phyloP scores from a whole-genome alignment of 2,888 invertebrate genomes.

The Teleogryllus oceanicus region DNA sequence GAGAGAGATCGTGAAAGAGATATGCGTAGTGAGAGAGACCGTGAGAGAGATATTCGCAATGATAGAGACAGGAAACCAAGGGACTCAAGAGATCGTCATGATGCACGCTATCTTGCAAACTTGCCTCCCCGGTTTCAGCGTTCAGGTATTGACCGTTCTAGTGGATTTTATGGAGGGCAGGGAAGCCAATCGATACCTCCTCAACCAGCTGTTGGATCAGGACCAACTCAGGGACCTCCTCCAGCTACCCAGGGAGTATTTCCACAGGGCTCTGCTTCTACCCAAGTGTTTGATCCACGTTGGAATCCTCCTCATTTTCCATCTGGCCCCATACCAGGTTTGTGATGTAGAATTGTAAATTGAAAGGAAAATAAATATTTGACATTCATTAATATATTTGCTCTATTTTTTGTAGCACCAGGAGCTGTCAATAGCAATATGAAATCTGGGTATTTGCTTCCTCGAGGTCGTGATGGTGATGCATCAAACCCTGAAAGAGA shows the following conservation, averaged over 20 bases:
- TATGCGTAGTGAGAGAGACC: slow-evolving; percentile 37
- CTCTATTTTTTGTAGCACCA: not conserved
- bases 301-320: slow-evolving; percentile 31
- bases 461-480: slow-evolving; percentile 24
- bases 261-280: slow-evolving; percentile 29
- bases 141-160: not conserved
- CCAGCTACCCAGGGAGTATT: slow-evolving; percentile 19
- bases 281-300: slow-evolving; percentile 33
- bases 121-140: slow-evolving; percentile 79
- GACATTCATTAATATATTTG: too few relatives aligned
- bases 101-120: slow-evolving; percentile 60
- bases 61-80: slow-evolving; percentile 43
- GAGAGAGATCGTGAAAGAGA: slow-evolving; percentile 40
- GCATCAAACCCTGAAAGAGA: slow-evolving; percentile 28
- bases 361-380: too few relatives aligned
- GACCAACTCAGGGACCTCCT: slow-evolving; percentile 28
- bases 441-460: slow-evolving; percentile 23
- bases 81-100: slow-evolving; percentile 33
- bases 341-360: not conserved
- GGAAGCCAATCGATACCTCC: not conserved
- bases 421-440: slow-evolving; percentile 22
- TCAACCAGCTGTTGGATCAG: slow-evolving; percentile 19
- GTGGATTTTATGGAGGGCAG: not conserved
- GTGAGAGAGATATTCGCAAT: slow-evolving; percentile 43
- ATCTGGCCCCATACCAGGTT: slow-evolving; percentile 26